Evolutionary conservation across 2,113 vertebrate genomes (phyloP).

Genomic region (Actenoides lindsayi): DNA sequence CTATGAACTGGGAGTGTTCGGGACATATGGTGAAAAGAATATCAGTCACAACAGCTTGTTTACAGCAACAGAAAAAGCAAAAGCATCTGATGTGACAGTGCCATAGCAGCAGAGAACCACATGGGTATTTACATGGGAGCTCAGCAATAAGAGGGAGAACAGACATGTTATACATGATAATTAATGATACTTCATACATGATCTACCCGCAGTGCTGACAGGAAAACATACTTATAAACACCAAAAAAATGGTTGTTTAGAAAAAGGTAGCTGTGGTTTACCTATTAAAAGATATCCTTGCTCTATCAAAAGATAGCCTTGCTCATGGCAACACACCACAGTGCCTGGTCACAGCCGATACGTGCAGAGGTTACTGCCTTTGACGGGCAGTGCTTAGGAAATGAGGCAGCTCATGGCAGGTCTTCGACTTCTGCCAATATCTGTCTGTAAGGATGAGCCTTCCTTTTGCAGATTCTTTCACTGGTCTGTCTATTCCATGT

Average conservation of each 20-base stretch:
- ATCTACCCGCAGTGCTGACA: not conserved
- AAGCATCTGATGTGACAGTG: constrained; percentile 16
- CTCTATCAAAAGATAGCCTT: not conserved
- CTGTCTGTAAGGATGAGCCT: not conserved
- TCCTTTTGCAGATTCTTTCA: not conserved
- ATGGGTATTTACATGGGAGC: not conserved
- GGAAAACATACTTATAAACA: not conserved
- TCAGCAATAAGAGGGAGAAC: not conserved
- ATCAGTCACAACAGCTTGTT: constrained; percentile 66
- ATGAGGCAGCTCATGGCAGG: not conserved
- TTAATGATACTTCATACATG: not conserved
- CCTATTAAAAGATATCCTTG: not conserved
- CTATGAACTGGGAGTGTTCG: constrained; percentile 54
- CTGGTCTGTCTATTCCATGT: not conserved
- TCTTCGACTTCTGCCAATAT: not conserved
- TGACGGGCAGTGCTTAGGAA: not conserved
- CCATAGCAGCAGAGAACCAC: not conserved
- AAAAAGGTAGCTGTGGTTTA: not conserved
- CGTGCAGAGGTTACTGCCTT: not conserved
- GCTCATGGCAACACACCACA: not conserved
- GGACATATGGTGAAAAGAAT: constrained; percentile 41
- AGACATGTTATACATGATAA: not conserved
- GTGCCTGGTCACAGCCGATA: not conserved
- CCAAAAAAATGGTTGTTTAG: not conserved
- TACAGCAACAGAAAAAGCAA: constrained; percentile 39